These are phyloP conservation scores for Branchinecta lynchi DNA, from an alignment of 1,140 invertebrate genomes.

Conservation along the genomic window DNA sequence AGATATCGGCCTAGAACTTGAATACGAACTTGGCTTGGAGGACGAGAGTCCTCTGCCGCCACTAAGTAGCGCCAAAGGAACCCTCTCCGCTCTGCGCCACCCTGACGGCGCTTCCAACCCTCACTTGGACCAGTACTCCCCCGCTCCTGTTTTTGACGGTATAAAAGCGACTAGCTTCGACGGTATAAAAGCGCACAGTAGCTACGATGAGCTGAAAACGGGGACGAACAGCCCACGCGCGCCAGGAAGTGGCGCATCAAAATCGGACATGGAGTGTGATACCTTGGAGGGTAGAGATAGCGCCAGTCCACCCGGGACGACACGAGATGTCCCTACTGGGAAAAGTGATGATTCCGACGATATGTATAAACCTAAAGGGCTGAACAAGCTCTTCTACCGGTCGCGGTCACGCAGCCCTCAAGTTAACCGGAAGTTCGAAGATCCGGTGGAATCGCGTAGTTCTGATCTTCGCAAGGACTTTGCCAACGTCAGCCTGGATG, in stretches of 20 bases:
- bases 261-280: conserved; percentile 40
- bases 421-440: neutral
- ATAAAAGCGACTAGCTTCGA: conserved; percentile 23
- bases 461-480: neutral
- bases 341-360: conserved; percentile 4
- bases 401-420: neutral
- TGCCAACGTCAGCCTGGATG: neutral
- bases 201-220: neutral
- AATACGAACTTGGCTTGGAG: conserved; percentile 17
- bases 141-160: conserved; percentile 23
- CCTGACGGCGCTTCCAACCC: conserved; percentile 82
- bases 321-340: neutral
- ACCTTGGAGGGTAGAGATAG: conserved; percentile 26
- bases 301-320: neutral
- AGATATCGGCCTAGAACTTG: conserved; percentile 19
- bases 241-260: conserved; percentile 49
- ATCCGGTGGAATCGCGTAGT: too few species aligned
- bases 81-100: conserved; percentile 56
- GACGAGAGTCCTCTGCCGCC: neutral
- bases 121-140: conserved; percentile 53
- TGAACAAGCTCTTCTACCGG: neutral
- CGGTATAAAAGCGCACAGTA: conserved; percentile 20
- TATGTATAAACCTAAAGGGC: neutral
- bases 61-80: conserved; percentile 2
- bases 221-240: conserved; percentile 32